Conservation (phyloP, 2,797 vertebrate species). For the Pseudochromis fuscus region DNA sequence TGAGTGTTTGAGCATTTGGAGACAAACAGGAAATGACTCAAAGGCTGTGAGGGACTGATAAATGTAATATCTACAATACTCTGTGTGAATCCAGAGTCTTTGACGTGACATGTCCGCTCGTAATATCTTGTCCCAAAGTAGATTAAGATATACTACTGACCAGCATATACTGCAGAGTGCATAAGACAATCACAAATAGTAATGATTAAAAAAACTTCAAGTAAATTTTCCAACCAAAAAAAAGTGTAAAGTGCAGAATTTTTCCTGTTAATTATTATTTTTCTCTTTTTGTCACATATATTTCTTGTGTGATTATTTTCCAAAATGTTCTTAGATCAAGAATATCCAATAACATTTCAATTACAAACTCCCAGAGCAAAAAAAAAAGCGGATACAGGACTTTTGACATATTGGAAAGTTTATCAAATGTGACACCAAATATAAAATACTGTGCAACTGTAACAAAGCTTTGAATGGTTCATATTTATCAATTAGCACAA, state of each 20-base stretch:
- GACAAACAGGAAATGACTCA: conserved; percentile 40
- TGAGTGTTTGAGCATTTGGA: conserved; percentile 6
- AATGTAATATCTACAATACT: conserved; percentile 14
- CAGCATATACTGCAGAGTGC: too few relatives aligned
- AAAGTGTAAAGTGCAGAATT: too few relatives aligned
- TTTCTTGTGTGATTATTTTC: too few relatives aligned
- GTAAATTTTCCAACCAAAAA: too few relatives aligned
- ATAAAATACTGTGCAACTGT: not conserved
- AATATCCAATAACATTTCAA: not conserved
- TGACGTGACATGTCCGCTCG: not conserved
- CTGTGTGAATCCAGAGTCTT: not conserved
- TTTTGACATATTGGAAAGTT: too few relatives aligned
- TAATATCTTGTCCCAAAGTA: not conserved
- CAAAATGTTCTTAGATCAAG: too few relatives aligned
- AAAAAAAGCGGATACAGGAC: too few relatives aligned
- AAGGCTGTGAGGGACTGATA: conserved; percentile 16
- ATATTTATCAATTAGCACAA: not conserved
- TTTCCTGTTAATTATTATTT: too few relatives aligned
- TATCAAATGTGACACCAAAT: too few relatives aligned
- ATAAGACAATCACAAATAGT: too few relatives aligned
- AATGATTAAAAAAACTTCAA: too few relatives aligned
- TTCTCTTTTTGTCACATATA: too few relatives aligned
- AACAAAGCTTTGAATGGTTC: not conserved
- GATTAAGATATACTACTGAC: not conserved
- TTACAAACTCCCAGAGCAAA: not conserved